These are phyloP conservation scores for Lophius piscatorius DNA, from an alignment of 2,113 vertebrate genomes.

Conservation along the genomic window DNA sequence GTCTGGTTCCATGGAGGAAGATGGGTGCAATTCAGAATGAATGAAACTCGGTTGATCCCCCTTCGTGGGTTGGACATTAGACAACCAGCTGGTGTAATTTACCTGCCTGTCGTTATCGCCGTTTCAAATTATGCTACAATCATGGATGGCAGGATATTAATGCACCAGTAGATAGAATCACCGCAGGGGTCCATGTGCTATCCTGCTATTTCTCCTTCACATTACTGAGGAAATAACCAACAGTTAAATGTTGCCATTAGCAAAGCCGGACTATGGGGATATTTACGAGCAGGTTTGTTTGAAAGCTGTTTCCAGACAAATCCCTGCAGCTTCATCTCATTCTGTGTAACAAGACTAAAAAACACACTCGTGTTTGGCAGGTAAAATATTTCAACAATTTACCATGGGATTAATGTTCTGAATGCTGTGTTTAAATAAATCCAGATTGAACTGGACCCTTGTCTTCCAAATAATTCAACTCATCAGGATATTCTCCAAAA, in stretches of 20 bases:
- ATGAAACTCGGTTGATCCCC: constrained; percentile 55
- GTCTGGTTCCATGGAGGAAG: neutral
- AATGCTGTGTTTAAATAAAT: no score
- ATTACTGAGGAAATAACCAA: constrained; percentile 36
- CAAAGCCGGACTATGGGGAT: neutral
- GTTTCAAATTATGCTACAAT: constrained; percentile 21
- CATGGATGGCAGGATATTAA: constrained; percentile 47
- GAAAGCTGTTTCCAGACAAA: no score
- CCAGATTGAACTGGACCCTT: no score
- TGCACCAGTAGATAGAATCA: constrained; percentile 13
- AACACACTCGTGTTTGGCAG: neutral
- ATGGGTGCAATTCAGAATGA: constrained; percentile 25
- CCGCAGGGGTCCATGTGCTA: neutral
- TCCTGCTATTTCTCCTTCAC: constrained; percentile 1
- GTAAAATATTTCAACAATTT: neutral
- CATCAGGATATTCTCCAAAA: no score
- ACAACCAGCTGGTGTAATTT: neutral
- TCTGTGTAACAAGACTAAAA: neutral
- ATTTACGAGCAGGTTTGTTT: neutral
- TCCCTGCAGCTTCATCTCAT: neutral
- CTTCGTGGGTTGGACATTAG: neutral
- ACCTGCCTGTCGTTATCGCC: constrained; percentile 19
- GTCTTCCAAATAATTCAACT: neutral
- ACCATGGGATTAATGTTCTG: no score
- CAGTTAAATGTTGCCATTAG: neutral